A percentile compares a stretch with the other conserved stretches of the same genome.
Conservation (phyloP, 23 tunicate species). For the Trididemnum miniatum region DNA sequence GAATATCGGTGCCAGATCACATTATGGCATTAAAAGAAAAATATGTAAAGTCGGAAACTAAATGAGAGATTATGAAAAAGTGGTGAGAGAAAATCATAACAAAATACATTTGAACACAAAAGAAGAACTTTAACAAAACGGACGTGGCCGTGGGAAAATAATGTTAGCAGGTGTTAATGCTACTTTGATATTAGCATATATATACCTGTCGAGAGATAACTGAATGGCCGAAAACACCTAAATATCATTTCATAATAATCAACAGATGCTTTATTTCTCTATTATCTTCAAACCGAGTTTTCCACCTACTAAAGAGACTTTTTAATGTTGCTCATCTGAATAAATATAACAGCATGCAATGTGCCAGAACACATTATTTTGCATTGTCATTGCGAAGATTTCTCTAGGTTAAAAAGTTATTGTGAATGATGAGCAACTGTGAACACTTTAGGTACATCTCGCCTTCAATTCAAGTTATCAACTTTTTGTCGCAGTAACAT, state of each 20-base stretch:
- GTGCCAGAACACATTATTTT: too few relatives aligned
- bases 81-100: slow-evolving; percentile 1
- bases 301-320: too few relatives aligned
- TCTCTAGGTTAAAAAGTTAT: not conserved
- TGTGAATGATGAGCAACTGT: too few relatives aligned
- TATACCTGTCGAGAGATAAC: not conserved
- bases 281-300: not conserved
- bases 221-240: not conserved
- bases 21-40: not conserved
- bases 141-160: not conserved
- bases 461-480: too few relatives aligned
- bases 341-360: not conserved
- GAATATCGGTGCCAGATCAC: not conserved
- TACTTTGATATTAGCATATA: not conserved
- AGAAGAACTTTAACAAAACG: not conserved
- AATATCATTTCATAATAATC: not conserved
- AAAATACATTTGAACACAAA: not conserved
- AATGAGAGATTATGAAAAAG: not conserved
- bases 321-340: not conserved
- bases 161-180: slow-evolving; percentile 1
- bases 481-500: too few relatives aligned
- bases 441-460: too few relatives aligned
- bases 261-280: not conserved
- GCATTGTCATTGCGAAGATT: not conserved
- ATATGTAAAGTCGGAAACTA: slow-evolving; percentile 5